Evolutionary conservation across 2,797 vertebrate species (phyloP), one percentile per base, ranked within the genome.

Genomic region (Labeo calbasu): DNA sequence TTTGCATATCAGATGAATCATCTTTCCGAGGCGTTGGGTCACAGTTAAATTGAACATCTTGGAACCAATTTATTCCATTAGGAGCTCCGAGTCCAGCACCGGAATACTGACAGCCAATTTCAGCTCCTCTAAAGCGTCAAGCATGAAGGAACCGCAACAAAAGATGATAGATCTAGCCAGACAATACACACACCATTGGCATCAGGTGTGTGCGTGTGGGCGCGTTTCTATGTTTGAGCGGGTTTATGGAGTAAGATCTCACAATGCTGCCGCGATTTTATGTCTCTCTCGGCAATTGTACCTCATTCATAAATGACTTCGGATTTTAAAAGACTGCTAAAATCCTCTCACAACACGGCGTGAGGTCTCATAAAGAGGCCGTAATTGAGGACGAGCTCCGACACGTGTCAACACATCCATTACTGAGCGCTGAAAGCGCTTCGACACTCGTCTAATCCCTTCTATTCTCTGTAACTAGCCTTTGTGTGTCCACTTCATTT

Each of bases 61-160:
- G 57, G 70, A 82, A 63, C 57, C 80, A 63, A 82, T 82, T 73
- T 82, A 73, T 82, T 73, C 80, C 57, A 82, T 73, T 82, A 73
- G 19, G 57, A 48, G 19, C 80, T 36, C 28, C 8, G 69, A 82
- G 69, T 65, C 69, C 68, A 51, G 57, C 8, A 50, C 40, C 8
- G 25, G 57, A 73, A 82, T 63, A 82, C 80, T 73, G 69, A 63
- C 80, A 65, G 70, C 55, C 40, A 72, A 72, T 81, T 72, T 73
- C 69, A 81, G 55, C 12, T 23, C 55, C 70, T 73, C 69, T 51
- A 36, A 19, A 48, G 57, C 40, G 40, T 77, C 57, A 79, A 65
- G 57, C 70, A 82, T 82, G 57, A 73, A 73, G 69, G 25, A 25
- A 73, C 36, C 19, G 21, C 9, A 0, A 72, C 80, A 72, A 73